phyloP scores from a whole-genome alignment of 2,113 vertebrate genomes.

The Cyanistes caeruleus region DNA sequence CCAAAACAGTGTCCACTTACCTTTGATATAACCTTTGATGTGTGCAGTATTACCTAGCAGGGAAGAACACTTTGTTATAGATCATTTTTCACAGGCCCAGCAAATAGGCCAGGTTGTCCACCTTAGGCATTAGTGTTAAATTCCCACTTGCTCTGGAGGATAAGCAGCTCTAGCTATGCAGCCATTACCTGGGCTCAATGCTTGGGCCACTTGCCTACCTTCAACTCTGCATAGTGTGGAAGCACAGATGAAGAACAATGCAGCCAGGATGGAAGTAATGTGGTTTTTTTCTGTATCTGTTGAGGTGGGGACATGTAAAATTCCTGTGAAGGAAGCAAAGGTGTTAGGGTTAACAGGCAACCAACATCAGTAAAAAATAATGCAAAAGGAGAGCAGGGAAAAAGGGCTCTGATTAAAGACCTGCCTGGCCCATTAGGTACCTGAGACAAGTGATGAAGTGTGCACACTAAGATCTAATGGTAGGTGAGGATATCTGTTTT shows the following conservation, averaged over 20 bases:
- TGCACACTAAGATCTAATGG: background rate
- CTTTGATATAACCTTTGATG: background rate
- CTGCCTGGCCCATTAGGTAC: background rate
- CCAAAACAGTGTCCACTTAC: background rate
- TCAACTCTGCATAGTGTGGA: background rate
- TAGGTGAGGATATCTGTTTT: background rate
- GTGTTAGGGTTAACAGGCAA: constrained; percentile 60
- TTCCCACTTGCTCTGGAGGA: fast-evolving
- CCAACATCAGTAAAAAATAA: constrained; percentile 16
- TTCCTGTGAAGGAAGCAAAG: constrained; percentile 21
- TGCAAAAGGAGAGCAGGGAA: background rate
- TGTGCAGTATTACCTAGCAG: background rate
- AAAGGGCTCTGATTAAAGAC: background rate
- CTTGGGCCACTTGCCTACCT: background rate
- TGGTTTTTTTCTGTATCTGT: background rate
- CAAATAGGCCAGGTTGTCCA: background rate
- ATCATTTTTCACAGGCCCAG: background rate
- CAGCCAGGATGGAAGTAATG: background rate
- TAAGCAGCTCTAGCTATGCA: background rate
- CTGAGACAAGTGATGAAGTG: constrained; percentile 5
- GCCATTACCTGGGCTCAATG: background rate
- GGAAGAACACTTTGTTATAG: background rate
- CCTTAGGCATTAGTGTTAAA: background rate
- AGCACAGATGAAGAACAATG: background rate
- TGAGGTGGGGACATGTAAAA: background rate